Conservation (phyloP, 2,797 vertebrate genomes). For the Enteromius paludinosus region DNA sequence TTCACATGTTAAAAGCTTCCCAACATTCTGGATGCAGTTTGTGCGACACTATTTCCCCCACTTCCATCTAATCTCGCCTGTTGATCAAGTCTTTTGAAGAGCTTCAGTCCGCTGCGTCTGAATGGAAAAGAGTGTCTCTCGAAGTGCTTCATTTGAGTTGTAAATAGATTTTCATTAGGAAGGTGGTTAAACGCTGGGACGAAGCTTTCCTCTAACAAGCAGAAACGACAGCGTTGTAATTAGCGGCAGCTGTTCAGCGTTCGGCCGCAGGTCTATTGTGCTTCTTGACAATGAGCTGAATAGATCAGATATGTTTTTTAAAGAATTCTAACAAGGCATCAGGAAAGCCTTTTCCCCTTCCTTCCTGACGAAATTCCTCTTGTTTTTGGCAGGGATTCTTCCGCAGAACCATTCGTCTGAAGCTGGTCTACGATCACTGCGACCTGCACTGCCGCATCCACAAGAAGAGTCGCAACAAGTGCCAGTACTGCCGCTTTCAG, state of each 20-base stretch:
- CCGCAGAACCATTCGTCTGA: constrained; percentile 94
- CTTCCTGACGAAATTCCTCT: constrained; percentile 15
- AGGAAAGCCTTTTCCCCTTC: constrained; percentile 41
- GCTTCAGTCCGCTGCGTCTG: background rate
- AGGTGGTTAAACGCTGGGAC: background rate
- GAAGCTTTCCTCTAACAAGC: no score
- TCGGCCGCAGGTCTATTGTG: constrained; percentile 29
- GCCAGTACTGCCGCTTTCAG: constrained; percentile 98
- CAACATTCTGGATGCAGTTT: no score
- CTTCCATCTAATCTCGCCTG: no score
- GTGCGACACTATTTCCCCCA: no score
- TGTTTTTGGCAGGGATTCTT: constrained; percentile 88
- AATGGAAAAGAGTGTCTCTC: background rate
- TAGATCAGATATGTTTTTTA: constrained; percentile 30
- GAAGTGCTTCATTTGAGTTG: background rate
- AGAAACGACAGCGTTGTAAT: background rate
- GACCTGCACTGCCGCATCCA: constrained; percentile 97
- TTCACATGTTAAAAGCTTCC: no score
- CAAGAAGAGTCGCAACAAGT: constrained; percentile 99
- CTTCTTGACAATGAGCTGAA: constrained; percentile 34
- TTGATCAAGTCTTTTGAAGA: no score
- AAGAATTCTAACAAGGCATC: constrained; percentile 28
- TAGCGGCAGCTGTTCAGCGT: background rate
- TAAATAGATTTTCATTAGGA: background rate
- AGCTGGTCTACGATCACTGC: constrained; percentile 96